Percentiles rank a stretch among this genome's conserved stretches.
phyloP scores from a whole-genome alignment of 2,113 vertebrate species.

The Xiphorhynchus elegans region DNA sequence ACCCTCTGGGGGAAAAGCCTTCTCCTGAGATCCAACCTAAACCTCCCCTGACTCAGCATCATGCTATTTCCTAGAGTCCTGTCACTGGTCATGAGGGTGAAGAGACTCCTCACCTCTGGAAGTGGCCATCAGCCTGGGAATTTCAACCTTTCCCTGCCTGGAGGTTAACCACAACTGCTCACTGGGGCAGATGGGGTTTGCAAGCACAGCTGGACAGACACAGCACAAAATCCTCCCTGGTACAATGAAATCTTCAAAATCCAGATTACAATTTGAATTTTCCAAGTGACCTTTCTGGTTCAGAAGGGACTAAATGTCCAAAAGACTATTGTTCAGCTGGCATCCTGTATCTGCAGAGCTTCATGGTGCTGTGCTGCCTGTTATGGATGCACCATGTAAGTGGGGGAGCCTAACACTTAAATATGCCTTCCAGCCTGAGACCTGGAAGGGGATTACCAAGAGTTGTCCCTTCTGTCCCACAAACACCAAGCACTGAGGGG shows the following conservation, averaged over 20 bases:
- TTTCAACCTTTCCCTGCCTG: neutral
- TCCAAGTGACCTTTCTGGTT: neutral
- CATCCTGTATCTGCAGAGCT: neutral
- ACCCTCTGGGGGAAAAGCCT: neutral
- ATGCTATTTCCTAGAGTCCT: neutral
- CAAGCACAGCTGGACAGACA: neutral
- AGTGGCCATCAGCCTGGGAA: neutral
- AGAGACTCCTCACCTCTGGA: neutral
- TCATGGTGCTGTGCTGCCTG: neutral
- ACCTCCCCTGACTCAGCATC: neutral
- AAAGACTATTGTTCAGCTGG: neutral
- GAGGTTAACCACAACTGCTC: neutral
- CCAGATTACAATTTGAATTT: neutral
- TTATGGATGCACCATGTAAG: accelerated
- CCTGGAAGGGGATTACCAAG: neutral
- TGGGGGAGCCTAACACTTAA: neutral
- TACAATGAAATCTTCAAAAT: neutral
- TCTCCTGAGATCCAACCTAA: neutral
- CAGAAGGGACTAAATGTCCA: neutral
- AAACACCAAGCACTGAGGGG: neutral
- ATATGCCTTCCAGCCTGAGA: neutral
- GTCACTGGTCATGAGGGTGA: neutral
- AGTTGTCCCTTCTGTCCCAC: neutral
- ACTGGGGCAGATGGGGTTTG: neutral
- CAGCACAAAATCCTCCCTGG: neutral